Evolutionary conservation across 2,113 vertebrate genomes (phyloP), one percentile per base, ranked within the genome.

Genomic region (Dromaius novaehollandiae): DNA sequence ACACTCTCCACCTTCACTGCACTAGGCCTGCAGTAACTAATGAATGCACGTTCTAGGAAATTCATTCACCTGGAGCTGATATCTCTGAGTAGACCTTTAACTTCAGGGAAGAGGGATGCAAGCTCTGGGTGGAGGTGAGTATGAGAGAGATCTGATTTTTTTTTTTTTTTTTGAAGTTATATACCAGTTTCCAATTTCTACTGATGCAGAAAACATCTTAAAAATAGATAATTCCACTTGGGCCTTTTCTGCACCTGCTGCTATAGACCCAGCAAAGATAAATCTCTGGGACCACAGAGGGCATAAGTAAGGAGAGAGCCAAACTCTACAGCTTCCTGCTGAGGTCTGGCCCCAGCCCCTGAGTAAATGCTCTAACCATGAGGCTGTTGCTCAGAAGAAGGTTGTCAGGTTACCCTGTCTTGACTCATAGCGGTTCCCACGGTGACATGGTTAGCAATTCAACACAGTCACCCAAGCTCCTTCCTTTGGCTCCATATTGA

Each of bases 211-310:
- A 95, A 68, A 44, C 34, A 51, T 26, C 88, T 93, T 95, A 68
- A 91, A 95, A 93, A 79, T 82, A 91, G 61, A 11, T 77, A 34
- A 82, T 87, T 91, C 85, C 64, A 95, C 95, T 71, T 91, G 68
- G 85, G 36, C 40, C 79, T 11, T 86, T 93, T 85, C 17, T 83
- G 58, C 69, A 34, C 53, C 66, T 86, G 75, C 78, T 63, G 82
- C 58, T 91, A 34, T 50, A 83, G 63, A 61, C 48, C 21, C n/a
- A 80, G 78, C 58, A 70, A 93, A 64, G 55, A 68, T 46, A 64
- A 84, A 89, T 60, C 36, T 8, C 60, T n/a, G 63, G 34, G 40
- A 65, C 40, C 44, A 21, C 2, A 78, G 46, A 19, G 14, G 78
- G 34, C 22, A 89, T 50, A 66, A 71, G 13, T 42, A 85, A 89